Base-by-base conservation (phyloP, 2,888 invertebrate genomes). In the Dryomyza anilis region DNA sequence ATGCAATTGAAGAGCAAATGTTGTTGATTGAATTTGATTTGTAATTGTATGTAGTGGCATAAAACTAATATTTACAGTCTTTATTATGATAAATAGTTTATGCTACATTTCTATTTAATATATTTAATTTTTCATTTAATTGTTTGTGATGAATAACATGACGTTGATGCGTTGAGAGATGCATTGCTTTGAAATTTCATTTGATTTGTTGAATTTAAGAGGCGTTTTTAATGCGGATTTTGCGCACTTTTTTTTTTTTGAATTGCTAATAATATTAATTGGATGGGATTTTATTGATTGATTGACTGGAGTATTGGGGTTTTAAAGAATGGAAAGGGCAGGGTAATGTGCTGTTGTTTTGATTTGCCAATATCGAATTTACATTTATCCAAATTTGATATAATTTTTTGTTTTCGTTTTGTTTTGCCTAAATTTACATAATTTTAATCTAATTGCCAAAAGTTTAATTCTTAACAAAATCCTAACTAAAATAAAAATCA, bases 111-210 rank as follows among this genome's bases (percentile, higher is more conserved):
- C n/a, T n/a, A n/a, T n/a, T n/a, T n/a, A n/a, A n/a, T n/a, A n/a
- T n/a, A n/a, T n/a, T n/a, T n/a, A n/a, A n/a, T n/a, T n/a, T n/a
- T n/a, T n/a, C n/a, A n/a, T n/a, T n/a, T n/a, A n/a, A n/a, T n/a
- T n/a, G n/a, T n/a, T n/a, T n/a, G n/a, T n/a, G n/a, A n/a, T n/a
- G n/a, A n/a, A n/a, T n/a, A n/a, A n/a, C n/a, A n/a, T n/a, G n/a
- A n/a, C n/a, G n/a, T n/a, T n/a, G n/a, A n/a, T n/a, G n/a, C n/a
- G n/a, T n/a, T 53, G 67, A 66, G 72, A 68, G 67, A 68, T 72
- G 69, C 69, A 71, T 71, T 71, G 69, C 70, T 71, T 70, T 63
- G 66, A 48, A 36, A 60, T 60, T 65, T 46, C 50, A 56, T n/a
- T 60, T 65, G 58, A 53, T 64, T 59, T 58, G 65, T 67, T 55